Evolutionary conservation across 1,140 invertebrate species (phyloP), one percentile per base, ranked within the genome.

Genomic region (Anastrepha obliqua): DNA sequence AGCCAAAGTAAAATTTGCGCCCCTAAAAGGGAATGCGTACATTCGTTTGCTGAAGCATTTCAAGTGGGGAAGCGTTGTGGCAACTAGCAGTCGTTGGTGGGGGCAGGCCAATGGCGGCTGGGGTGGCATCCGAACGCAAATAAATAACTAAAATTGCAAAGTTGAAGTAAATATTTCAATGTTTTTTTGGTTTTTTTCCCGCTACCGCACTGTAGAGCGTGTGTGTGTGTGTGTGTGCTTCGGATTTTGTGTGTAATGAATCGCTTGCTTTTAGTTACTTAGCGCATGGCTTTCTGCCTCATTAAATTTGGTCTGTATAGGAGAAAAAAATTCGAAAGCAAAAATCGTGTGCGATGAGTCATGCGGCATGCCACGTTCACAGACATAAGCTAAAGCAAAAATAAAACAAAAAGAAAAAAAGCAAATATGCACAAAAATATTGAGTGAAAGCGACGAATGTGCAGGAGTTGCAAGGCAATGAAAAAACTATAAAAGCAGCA

Each of bases 131-230:
- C 17, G 7, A 11, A 81, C 4, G 44, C n/a, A 51, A 81, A 81
- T 81, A 81, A 81, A 55, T 58, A 81, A 81, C 51, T 81, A 47
- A 81, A 81, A 81, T 20, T 81, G 74, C 51, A 81, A 81, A 11
- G 74, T 81, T 81, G 51, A 81, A 81, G 55, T 51, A n/a, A 81
- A 81, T 55, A 55, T 81, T 81, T 81, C 74, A n/a, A 67, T 29
- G 20, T 67, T 67, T 67, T 11, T 15, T 67, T 67, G n/a, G 0
- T 67, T 29, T 39, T 81, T 55, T 17, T 55, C 17, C 47, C 55
- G 20, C 2, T 51, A 81, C 29, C 1, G 29, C 29, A 29, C 29
- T 29, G 29, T 29, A 29, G 29, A 29, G 29, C 1, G 29, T 29
- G 29, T 29, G 0, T 11, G 4, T 8, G 3, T 81, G 17, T 51